Conservation (phyloP, 2,113 vertebrate species). For the Lasiurus borealis region DNA sequence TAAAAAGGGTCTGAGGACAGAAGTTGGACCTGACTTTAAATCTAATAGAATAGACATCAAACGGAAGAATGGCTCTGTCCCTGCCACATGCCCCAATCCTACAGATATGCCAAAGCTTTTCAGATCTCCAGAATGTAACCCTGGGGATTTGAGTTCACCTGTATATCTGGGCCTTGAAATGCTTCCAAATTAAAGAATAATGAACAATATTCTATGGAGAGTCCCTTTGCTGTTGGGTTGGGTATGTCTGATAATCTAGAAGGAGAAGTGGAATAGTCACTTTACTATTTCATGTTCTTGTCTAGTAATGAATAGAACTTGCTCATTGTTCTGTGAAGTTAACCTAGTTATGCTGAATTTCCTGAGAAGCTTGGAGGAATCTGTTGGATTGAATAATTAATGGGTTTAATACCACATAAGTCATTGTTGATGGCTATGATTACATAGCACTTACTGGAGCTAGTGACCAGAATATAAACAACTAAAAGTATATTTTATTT, state of each 20-base stretch:
- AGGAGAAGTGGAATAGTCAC: too few species aligned
- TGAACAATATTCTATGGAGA: neutral
- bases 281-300: neutral
- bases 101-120: neutral
- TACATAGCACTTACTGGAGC: neutral
- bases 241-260: neutral
- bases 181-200: neutral
- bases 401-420: neutral
- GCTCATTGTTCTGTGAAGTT: neutral
- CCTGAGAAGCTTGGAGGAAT: neutral
- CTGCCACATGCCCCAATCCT: rapidly evolving
- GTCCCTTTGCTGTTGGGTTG: neutral
- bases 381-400: neutral
- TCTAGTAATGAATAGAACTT: neutral
- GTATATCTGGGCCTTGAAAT: neutral
- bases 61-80: neutral
- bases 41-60: neutral
- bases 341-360: neutral
- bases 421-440: neutral
- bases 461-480: neutral
- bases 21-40: neutral
- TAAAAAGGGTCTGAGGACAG: neutral
- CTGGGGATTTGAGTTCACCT: neutral
- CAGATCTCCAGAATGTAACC: neutral
- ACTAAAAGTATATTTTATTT: neutral